Evolutionary conservation across 2,113 vertebrate species (phyloP).

Genomic region (Apteryx owenii): DNA sequence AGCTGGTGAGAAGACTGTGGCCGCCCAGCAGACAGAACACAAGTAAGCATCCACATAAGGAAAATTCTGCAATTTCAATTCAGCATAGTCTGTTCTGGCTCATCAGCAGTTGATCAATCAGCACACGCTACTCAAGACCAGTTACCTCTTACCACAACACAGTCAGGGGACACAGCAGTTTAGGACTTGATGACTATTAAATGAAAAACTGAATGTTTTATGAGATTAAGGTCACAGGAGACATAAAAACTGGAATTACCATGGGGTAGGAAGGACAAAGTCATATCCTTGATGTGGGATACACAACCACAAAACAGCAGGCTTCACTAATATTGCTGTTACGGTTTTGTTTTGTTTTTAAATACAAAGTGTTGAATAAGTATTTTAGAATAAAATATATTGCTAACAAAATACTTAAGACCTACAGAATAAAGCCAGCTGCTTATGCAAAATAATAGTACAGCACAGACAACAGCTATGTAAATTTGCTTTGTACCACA

Average conservation of each 20-base stretch:
- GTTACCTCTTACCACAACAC: background rate
- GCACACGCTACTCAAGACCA: background rate
- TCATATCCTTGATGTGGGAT: background rate
- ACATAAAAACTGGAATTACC: background rate
- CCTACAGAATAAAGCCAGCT: background rate
- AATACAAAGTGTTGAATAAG: background rate
- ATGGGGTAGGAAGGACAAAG: background rate
- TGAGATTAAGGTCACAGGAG: accelerated
- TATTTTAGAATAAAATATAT: background rate
- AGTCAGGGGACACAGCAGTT: background rate
- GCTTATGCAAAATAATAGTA: background rate
- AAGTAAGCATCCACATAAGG: background rate
- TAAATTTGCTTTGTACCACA: background rate
- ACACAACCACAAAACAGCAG: background rate
- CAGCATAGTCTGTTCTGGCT: background rate
- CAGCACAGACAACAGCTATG: background rate
- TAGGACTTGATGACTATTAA: background rate
- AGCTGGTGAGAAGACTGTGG: accelerated
- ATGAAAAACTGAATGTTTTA: background rate
- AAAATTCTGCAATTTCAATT: background rate
- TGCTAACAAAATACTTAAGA: background rate
- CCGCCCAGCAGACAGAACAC: background rate
- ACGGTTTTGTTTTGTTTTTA: background rate
- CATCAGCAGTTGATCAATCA: background rate
- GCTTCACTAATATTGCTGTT: background rate